Conservation (phyloP, 2,797 vertebrate genomes). For the Cetoscarus ocellatus region DNA sequence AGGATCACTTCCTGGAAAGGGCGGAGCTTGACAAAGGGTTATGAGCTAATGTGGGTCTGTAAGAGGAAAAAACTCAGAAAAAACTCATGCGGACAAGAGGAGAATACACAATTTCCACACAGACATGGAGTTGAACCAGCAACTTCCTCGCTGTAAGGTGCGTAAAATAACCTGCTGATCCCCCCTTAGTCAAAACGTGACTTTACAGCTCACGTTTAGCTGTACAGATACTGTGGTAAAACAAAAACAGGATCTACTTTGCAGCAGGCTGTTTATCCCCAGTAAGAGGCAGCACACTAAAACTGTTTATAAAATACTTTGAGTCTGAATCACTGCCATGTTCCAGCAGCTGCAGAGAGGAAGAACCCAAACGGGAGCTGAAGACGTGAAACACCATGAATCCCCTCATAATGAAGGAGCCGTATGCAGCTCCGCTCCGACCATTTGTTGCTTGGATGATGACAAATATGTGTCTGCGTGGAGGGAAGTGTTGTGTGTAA, state of each 20-base stretch:
- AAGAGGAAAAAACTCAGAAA: no score
- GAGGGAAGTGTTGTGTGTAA: conserved; percentile 57
- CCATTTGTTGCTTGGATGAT: conserved; percentile 73
- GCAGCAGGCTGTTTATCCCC: background rate
- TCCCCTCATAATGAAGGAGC: conserved; percentile 48
- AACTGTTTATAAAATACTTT: background rate
- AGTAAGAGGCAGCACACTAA: background rate
- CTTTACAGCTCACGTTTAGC: no score
- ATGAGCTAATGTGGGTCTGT: no score
- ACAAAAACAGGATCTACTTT: background rate
- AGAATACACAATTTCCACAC: no score
- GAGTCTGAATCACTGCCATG: conserved; percentile 16
- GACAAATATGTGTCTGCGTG: conserved; percentile 61
- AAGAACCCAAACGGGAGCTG: conserved; percentile 30
- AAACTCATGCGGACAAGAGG: no score
- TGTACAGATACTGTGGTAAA: no score
- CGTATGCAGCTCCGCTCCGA: conserved; percentile 48
- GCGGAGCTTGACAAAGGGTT: no score
- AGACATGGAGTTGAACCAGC: no score
- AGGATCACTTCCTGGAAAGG: no score
- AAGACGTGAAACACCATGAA: conserved; percentile 39
- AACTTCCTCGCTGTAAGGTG: no score
- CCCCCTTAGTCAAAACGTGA: no score
- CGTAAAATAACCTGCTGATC: no score
- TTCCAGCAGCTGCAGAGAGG: conserved; percentile 25